These are phyloP conservation scores for Oophaga pumilio DNA, from an alignment of 2,113 vertebrate species.

Conservation along the genomic window DNA sequence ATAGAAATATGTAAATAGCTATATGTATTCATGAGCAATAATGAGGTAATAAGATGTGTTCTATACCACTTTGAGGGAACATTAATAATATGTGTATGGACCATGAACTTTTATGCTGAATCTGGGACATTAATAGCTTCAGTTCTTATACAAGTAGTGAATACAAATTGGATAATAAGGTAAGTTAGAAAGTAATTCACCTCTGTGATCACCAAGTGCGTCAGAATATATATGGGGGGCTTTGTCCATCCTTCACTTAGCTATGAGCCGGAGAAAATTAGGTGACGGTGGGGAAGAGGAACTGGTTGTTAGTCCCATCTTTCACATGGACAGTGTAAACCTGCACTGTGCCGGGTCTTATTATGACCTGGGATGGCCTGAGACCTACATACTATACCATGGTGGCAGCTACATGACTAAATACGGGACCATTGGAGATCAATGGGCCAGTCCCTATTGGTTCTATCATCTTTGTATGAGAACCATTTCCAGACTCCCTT, in stretches of 20 bases:
- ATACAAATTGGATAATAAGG: constrained; percentile 4
- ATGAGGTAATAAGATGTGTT: constrained; percentile 25
- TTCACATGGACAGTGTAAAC: background rate
- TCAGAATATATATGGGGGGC: background rate
- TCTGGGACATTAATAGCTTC: constrained; percentile 11
- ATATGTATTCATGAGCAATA: constrained; percentile 46
- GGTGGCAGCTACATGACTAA: no score
- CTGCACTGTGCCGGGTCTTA: background rate
- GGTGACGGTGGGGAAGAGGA: background rate
- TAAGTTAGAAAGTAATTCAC: background rate
- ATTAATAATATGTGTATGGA: constrained; percentile 39
- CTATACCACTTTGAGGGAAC: constrained; percentile 19
- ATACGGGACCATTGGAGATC: no score
- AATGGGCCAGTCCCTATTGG: background rate
- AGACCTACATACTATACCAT: no score
- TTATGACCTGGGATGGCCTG: no score
- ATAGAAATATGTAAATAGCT: constrained; percentile 9
- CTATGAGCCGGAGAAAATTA: background rate
- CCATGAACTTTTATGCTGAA: constrained; percentile 36
- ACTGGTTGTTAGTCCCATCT: background rate
- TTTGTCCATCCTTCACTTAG: background rate
- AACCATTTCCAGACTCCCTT: no score
- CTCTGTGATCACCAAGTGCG: background rate
- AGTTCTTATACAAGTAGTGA: constrained; percentile 11
- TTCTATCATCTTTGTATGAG: background rate